Conservation (phyloP, 2,888 invertebrate genomes). For the Drosophila peninsularis region DNA sequence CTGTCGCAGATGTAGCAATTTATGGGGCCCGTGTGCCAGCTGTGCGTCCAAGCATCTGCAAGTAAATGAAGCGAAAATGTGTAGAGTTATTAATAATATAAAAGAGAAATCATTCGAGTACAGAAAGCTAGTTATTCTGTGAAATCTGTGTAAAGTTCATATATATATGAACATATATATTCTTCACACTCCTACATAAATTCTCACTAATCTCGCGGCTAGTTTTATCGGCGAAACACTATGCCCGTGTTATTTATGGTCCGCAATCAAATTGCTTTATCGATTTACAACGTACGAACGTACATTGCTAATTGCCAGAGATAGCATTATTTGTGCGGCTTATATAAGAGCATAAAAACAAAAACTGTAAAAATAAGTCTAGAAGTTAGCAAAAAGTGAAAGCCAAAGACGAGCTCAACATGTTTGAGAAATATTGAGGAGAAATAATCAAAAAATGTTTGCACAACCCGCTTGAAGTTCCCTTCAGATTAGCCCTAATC, state of each 20-base stretch:
- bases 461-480: neutral
- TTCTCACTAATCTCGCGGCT: conserved; percentile 21
- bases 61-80: neutral
- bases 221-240: conserved; percentile 30
- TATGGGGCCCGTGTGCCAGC: conserved; percentile 70
- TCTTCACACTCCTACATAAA: neutral
- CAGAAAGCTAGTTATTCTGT: neutral
- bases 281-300: conserved; percentile 23
- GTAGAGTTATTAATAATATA: too few relatives aligned
- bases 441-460: neutral
- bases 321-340: conserved; percentile 4
- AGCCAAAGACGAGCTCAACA: neutral
- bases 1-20: conserved; percentile 70
- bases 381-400: neutral
- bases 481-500: neutral
- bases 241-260: conserved; percentile 34
- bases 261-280: conserved; percentile 33
- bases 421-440: neutral
- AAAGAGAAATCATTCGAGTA: neutral
- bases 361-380: too few relatives aligned
- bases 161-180: neutral
- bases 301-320: conserved; percentile 13
- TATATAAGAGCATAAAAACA: conserved; percentile 1
- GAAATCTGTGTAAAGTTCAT: conserved; percentile 4
- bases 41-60: conserved; percentile 63